These are phyloP conservation scores for Autographa pulchrina DNA, from an alignment of 2,888 invertebrate genomes.

Conservation along the genomic window DNA sequence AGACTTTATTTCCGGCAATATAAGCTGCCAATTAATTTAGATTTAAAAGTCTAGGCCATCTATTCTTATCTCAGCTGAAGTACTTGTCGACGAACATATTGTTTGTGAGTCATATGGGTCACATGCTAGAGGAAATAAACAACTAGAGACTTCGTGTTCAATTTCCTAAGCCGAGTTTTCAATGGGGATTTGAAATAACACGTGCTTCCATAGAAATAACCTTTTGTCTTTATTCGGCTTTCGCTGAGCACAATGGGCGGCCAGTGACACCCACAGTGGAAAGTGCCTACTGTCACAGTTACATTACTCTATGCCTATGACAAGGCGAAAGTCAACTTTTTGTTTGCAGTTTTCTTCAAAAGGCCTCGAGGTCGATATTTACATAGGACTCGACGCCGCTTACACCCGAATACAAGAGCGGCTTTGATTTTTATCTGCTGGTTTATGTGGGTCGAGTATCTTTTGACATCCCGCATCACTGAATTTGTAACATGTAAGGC, in stretches of 20 bases:
- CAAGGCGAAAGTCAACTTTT: slow-evolving; percentile 80
- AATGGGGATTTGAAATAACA: slow-evolving; percentile 38
- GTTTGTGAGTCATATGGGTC: slow-evolving; percentile 34
- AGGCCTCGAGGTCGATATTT: slow-evolving; percentile 73
- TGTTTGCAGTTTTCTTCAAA: slow-evolving; percentile 71
- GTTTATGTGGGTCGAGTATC: slow-evolving; percentile 30
- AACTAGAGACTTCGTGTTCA: slow-evolving; percentile 13
- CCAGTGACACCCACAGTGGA: slow-evolving; percentile 80
- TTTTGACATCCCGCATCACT: slow-evolving; percentile 12
- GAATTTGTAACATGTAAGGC: slow-evolving; percentile 10
- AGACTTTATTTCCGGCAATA: slow-evolving; percentile 28
- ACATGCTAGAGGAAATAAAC: slow-evolving; percentile 26
- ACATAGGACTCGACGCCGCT: slow-evolving; percentile 53
- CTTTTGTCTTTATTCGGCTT: slow-evolving; percentile 83
- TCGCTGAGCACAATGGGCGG: slow-evolving; percentile 81
- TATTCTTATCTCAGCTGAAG: slow-evolving; percentile 24
- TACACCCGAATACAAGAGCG: slow-evolving; percentile 25
- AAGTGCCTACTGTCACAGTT: slow-evolving; percentile 73
- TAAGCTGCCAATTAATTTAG: slow-evolving; percentile 31
- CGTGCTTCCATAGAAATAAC: slow-evolving; percentile 44
- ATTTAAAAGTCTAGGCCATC: slow-evolving; percentile 41
- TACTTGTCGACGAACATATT: slow-evolving; percentile 26
- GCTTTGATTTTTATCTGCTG: slow-evolving; percentile 40
- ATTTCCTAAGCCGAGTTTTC: slow-evolving; percentile 16
- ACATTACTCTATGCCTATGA: slow-evolving; percentile 66